Base-by-base conservation (phyloP, 1,140 invertebrate species). In the Scaptomyza graminum region DNA sequence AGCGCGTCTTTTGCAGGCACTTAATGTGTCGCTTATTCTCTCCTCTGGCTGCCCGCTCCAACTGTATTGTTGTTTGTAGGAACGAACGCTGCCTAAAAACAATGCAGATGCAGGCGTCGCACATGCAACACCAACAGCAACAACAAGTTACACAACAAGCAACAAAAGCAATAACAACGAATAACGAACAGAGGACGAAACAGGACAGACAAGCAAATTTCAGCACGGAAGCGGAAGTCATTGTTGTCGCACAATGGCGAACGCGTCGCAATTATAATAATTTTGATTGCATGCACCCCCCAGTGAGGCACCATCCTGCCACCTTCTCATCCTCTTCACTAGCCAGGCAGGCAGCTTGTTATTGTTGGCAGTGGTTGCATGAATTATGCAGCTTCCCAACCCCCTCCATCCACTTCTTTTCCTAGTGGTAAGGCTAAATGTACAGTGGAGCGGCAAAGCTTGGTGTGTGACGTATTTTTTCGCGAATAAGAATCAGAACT, bases 211-310 rank as follows among this genome's bases (percentile, higher is more conserved):
- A 65, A 65, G 76, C 79, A 64, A 89, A 90, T 90, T 85, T 82
- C 76, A 77, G 81, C 85, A 76, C 87, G 87, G 87, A 90, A 90
- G 87, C 87, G 87, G 87, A 90, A 90, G 87, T 90, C 87, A 90
- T 90, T 90, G 87, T 90, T 90, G 81, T 81, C 85, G 81, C 79
- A 90, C 87, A 90, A 90, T 90, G 87, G 87, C 79, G 81, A 90
- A 87, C 81, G 87, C 81, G 69, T 87, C 81, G 87, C 79, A 90
- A 90, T 90, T 90, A 90, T 90, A 90, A 90, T 90, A 90, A 90
- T 90, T 90, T 90, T 90, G 87, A 90, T 90, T 90, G 76, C 81
- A 82, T 70, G 49, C 62, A 46, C 59, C 57, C 31, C 66, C 46
- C 34, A 13, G 25, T 52, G 18, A 22, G 37, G 31, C 31, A 34